Evolutionary conservation across 2,113 vertebrate genomes (phyloP).

Genomic region (Hydropotes inermis): DNA sequence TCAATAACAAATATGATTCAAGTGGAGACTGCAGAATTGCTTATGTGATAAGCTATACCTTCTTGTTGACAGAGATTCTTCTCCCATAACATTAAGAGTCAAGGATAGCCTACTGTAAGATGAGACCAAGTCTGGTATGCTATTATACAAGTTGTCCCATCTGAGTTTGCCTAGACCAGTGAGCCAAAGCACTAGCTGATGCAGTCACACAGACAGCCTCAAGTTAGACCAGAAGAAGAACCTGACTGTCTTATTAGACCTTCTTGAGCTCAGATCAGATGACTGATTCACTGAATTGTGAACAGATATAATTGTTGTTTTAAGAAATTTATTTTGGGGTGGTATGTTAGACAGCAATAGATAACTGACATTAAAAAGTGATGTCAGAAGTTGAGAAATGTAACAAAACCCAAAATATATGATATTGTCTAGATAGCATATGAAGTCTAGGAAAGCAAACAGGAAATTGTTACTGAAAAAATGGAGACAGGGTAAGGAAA

Average conservation of each 20-base stretch:
- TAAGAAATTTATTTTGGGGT: not conserved
- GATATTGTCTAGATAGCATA: not conserved
- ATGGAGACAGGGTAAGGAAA: not conserved
- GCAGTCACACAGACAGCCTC: not conserved
- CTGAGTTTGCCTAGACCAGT: not conserved
- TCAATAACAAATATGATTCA: not conserved
- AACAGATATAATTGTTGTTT: not conserved
- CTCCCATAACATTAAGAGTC: not conserved
- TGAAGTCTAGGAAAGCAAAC: not conserved
- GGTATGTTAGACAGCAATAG: not conserved
- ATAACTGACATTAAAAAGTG: not conserved
- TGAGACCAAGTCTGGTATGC: not conserved
- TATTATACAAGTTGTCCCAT: not conserved
- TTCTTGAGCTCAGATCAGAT: not conserved
- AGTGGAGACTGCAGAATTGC: not conserved
- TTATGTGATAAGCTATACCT: not conserved
- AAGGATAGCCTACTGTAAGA: not conserved
- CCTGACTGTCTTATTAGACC: not conserved
- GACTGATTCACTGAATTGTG: not conserved
- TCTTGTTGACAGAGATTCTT: not conserved
- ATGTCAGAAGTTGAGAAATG: not conserved
- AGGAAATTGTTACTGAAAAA: not conserved
- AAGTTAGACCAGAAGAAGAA: not conserved
- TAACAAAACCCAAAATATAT: not conserved
- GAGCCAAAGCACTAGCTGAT: not conserved